A percentile compares a stretch with the other conserved stretches of the same genome.
Conservation (phyloP, 2,888 invertebrate genomes). For the Ctena decussata region DNA sequence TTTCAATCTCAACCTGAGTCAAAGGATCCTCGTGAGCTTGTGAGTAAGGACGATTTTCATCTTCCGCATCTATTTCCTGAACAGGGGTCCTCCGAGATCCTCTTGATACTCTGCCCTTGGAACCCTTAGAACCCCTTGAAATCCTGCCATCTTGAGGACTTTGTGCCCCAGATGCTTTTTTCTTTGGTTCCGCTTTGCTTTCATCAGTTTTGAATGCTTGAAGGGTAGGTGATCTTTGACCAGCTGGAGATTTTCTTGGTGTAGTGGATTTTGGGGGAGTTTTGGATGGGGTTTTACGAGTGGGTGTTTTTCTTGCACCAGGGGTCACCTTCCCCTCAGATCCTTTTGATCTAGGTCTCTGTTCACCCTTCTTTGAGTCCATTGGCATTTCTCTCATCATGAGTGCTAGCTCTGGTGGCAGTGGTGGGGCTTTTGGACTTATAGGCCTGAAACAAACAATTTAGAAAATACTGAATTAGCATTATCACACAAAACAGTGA, state of each 20-base stretch:
- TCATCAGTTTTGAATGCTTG: conserved; percentile 38
- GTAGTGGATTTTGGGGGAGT: conserved; percentile 48
- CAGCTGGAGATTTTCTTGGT: conserved; percentile 43
- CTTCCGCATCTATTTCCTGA: conserved; percentile 52
- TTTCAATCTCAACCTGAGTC: conserved; percentile 72
- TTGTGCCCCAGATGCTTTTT: conserved; percentile 20
- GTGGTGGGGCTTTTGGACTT: conserved; percentile 84
- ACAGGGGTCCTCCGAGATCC: conserved; percentile 40
- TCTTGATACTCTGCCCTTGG: conserved; percentile 52
- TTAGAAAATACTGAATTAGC: too few species aligned
- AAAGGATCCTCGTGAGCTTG: conserved; percentile 69
- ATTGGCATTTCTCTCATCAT: conserved; percentile 72
- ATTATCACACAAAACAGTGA: too few species aligned
- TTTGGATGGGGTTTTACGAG: conserved; percentile 45
- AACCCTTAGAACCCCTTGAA: conserved; percentile 54
- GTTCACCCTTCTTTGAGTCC: conserved; percentile 43
- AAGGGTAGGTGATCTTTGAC: conserved; percentile 53
- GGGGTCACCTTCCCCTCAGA: conserved; percentile 27
- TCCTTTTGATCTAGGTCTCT: conserved; percentile 36
- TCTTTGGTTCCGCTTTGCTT: conserved; percentile 33
- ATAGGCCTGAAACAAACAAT: conserved; percentile 70
- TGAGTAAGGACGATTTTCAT: conserved; percentile 57
- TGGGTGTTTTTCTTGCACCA: conserved; percentile 48
- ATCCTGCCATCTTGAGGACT: conserved; percentile 50
- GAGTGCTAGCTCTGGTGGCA: conserved; percentile 80